Evolutionary conservation across 2,888 invertebrate genomes (phyloP), one percentile per base, ranked within the genome.

Genomic region (Clusia tigrina): DNA sequence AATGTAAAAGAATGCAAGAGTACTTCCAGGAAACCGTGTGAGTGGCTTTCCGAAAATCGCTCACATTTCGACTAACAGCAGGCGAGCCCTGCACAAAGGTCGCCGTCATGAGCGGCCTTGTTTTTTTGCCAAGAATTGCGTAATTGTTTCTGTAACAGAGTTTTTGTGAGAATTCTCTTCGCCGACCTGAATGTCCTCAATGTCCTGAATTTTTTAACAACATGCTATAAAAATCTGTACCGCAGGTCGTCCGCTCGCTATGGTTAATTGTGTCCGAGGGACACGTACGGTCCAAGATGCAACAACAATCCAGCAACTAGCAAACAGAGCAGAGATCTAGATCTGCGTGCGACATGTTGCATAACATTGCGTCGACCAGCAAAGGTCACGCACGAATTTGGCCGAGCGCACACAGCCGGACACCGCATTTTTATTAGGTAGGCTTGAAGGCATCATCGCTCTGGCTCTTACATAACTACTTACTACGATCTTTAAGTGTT

Each of bases 361-460:
- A 76, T 76, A 76, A 76, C 67, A 76, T 76, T 76, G 70, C 76
- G 72, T 74, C 69, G 20, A 53, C 53, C 20, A 24, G 20, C 59
- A 42, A 26, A 24, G 51, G 22, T 20, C 5, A 37, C 48, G 20
- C 54, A 60, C 53, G 38, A 38, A 51, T 52, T 54, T 26, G 38
- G 53, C 37, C 51, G 42, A 48, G 46, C 55, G 22, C 22, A 22
- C 60, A 25, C 61, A 42, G 61, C 38, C 61, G 61, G 61, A 52
- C 37, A 32, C 55, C 60, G 24, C 42, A 15, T 6, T 15, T 20
- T 53, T 17, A 32, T 15, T 2, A 17, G 6, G 42, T 58, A 51
- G 51, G 26, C 58, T 55, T 22, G 22, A 23, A 22, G 54, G 1
- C n/a, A 12, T 42, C 6, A 17, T 17, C 42, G 42, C 42, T 42